Evolutionary conservation across 2,888 invertebrate genomes (phyloP), one percentile per base, ranked within the genome.

Genomic region (Napeogenes inachia): DNA sequence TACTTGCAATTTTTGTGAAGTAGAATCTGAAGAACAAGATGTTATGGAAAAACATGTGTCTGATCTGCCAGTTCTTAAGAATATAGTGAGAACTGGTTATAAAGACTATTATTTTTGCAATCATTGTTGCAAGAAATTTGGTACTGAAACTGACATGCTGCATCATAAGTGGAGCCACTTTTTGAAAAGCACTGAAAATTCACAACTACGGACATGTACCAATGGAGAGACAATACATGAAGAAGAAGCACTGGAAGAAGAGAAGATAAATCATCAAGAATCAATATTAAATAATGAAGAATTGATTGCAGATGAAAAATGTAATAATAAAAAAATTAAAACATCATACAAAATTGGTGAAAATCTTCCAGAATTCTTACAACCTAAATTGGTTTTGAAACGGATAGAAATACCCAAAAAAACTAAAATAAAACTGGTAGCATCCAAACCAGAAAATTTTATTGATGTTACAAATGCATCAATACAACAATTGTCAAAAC

Each of bases 151-250:
- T 0, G 76, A 80, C 4, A 86, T 88, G 85, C 57, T 88, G 0
- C 81, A 85, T 13, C 89, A 89, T 62, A 88, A 89, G 63, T 88
- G 87, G 88, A 76, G 81, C 0, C 89, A 89, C 68, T 87, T 82
- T 65, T 65, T 87, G 2, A 83, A 79, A 46, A 79, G 75, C 0
- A 73, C 73, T 35, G 80, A 83, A n/a, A 80, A 79, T 54, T 77
- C 77, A 0, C 80, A 64, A 45, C 58, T 50, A 6, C 35, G 10
- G 50, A 4, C 8, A n/a, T 57, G 33, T 56, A 45, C 45, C 45
- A 32, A 12, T 33, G n/a, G 56, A 21, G 21, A 42, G 10, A 10
- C 10, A 42, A 12, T 8, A 10, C 42, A 0, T 42, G 42, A 10
- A 42, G 42, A 42, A 10, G 42, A 42, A 42, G 3, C 42, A 42